Evolutionary conservation across 2,888 invertebrate genomes (phyloP).

Genomic region (Megastigmus dorsalis): DNA sequence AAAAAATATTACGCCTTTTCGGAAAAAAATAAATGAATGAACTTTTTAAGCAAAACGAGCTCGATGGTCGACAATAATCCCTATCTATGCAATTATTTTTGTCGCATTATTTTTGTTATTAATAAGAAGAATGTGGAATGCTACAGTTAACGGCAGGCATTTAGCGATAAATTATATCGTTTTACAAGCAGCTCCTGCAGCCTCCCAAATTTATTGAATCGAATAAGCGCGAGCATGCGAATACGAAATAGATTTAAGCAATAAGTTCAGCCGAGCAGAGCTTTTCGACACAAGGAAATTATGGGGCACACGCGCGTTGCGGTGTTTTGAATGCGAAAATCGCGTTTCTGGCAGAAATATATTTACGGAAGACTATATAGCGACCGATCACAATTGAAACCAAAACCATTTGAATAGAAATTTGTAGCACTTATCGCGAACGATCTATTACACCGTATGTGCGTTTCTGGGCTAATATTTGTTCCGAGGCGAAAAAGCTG

Average conservation of each 20-base stretch:
- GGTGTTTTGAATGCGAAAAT: neutral
- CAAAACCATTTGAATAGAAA: neutral
- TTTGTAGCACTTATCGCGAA: neutral
- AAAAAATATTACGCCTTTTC: too few relatives aligned
- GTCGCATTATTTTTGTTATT: too few relatives aligned
- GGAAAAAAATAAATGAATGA: too few relatives aligned
- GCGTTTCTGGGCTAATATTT: neutral
- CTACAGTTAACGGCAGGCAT: too few relatives aligned
- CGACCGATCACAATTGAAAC: neutral
- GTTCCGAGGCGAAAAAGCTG: too few relatives aligned
- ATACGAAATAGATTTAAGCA: neutral
- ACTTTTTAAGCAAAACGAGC: too few relatives aligned
- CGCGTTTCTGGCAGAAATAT: too few relatives aligned
- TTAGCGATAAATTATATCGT: too few relatives aligned
- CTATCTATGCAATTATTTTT: too few relatives aligned
- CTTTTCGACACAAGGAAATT: slow-evolving; percentile 4
- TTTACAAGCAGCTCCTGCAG: neutral
- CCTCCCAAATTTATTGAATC: neutral
- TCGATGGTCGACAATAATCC: too few relatives aligned
- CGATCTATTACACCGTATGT: neutral
- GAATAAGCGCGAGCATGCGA: neutral
- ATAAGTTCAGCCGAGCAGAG: neutral
- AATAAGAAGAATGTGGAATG: too few relatives aligned
- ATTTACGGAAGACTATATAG: too few relatives aligned
- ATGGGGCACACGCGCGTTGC: neutral